A percentile compares a stretch with the other conserved stretches of the same genome.
phyloP scores from a whole-genome alignment of 2,888 invertebrate genomes.

The Chloroclystis v-ata region DNA sequence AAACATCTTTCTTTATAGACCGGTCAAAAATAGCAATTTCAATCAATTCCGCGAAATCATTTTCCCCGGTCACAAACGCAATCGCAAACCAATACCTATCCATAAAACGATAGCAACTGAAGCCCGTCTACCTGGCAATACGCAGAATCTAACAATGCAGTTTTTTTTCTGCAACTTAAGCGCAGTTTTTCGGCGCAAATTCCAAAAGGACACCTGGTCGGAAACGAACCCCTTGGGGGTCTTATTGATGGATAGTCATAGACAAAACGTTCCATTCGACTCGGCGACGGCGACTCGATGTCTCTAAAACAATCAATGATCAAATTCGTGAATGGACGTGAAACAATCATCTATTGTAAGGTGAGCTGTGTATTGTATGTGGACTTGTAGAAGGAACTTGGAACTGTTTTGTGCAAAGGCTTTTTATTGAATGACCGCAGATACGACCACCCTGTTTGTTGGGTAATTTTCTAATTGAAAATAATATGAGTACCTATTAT shows the following conservation, averaged over 20 bases:
- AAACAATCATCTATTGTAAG: slow-evolving; percentile 67
- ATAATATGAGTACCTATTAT: no score
- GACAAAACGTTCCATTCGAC: slow-evolving; percentile 44
- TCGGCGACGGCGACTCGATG: slow-evolving; percentile 67
- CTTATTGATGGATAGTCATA: slow-evolving; percentile 66
- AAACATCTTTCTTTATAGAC: no score
- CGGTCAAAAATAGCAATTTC: no score
- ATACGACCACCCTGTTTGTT: not conserved
- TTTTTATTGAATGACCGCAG: not conserved
- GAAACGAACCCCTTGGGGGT: slow-evolving; percentile 73
- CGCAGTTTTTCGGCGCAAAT: slow-evolving; percentile 73
- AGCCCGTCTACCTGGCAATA: slow-evolving; percentile 67
- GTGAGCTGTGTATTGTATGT: slow-evolving; percentile 40
- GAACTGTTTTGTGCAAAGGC: not conserved
- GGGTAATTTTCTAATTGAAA: no score
- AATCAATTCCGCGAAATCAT: no score
- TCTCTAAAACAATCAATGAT: slow-evolving; percentile 78
- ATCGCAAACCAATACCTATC: slow-evolving; percentile 5
- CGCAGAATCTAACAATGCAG: slow-evolving; percentile 69
- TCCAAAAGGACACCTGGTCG: slow-evolving; percentile 77
- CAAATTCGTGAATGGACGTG: slow-evolving; percentile 66
- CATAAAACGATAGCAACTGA: slow-evolving; percentile 22
- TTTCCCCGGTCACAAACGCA: no score
- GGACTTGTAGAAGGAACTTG: not conserved
- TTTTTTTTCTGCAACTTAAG: slow-evolving; percentile 65